phyloP scores from a whole-genome alignment of 2,113 vertebrate species.

The Oreamnos americanus region DNA sequence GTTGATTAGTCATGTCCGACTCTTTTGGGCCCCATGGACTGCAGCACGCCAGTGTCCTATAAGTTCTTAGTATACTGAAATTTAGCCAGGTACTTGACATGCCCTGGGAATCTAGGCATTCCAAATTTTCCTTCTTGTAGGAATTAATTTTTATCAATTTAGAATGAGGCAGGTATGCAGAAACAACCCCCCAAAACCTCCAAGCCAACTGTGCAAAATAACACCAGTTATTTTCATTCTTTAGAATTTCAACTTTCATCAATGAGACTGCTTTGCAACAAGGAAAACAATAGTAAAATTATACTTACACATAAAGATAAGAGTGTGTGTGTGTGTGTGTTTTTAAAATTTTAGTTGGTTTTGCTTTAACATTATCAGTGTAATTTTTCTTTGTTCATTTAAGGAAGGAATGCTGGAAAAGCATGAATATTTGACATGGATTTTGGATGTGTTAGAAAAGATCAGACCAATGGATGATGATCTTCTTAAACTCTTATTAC shows the following conservation, averaged over 20 bases:
- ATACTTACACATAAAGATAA: not conserved
- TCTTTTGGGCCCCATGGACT: not conserved
- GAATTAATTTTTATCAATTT: not conserved
- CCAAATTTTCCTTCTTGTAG: not conserved
- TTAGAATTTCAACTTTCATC: not conserved
- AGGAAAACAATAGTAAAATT: not conserved
- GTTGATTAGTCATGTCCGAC: not conserved
- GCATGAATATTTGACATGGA: slow-evolving; percentile 84
- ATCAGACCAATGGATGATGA: slow-evolving; percentile 81
- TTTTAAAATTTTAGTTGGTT: too few species aligned
- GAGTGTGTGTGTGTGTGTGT: too few species aligned
- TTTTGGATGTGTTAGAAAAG: slow-evolving; percentile 85
- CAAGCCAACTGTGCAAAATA: not conserved
- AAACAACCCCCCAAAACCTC: not conserved
- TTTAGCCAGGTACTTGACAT: not conserved
- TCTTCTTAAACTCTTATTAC: slow-evolving; percentile 83
- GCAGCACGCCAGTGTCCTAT: not conserved
- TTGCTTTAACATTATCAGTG: not conserved
- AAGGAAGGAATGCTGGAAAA: slow-evolving; percentile 85
- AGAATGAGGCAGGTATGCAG: not conserved
- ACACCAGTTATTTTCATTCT: not conserved
- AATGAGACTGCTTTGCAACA: not conserved
- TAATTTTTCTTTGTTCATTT: slow-evolving; percentile 21
- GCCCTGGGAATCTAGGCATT: not conserved
- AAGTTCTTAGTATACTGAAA: not conserved